These are phyloP conservation scores for Etheostoma perlongum DNA, from an alignment of 2,797 vertebrate genomes.

Conservation along the genomic window DNA sequence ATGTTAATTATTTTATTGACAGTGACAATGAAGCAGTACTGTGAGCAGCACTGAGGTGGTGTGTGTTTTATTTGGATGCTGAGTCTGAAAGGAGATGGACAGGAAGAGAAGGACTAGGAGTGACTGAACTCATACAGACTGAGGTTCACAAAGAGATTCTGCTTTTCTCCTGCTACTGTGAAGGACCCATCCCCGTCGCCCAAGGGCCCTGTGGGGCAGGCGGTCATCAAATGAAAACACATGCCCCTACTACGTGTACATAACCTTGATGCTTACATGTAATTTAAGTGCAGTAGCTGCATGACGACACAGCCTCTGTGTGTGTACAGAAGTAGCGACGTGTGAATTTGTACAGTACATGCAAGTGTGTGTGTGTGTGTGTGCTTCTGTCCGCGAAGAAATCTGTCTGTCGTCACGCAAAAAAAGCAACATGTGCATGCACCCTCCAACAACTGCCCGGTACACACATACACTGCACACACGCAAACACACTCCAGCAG, in stretches of 20 bases:
- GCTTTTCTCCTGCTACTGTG: slow-evolving; percentile 72
- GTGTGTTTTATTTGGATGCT: slow-evolving; percentile 61
- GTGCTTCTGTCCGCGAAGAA: slow-evolving; percentile 78
- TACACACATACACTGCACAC: slow-evolving; percentile 40
- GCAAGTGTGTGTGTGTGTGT: slow-evolving; percentile 84
- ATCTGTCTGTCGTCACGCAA: slow-evolving; percentile 73
- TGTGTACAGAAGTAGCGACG: slow-evolving; percentile 81
- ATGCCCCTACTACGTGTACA: slow-evolving; percentile 80
- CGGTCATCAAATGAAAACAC: slow-evolving; percentile 72
- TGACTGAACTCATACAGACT: slow-evolving; percentile 52
- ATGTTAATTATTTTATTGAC: slow-evolving; percentile 53
- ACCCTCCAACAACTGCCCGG: slow-evolving; percentile 72
- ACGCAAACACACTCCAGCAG: slow-evolving; percentile 64
- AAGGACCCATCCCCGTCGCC: slow-evolving; percentile 48
- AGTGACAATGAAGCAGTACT: slow-evolving; percentile 71
- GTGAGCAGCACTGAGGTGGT: slow-evolving; percentile 78
- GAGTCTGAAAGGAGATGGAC: slow-evolving; percentile 40
- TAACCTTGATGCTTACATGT: slow-evolving; percentile 84
- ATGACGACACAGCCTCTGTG: slow-evolving; percentile 85
- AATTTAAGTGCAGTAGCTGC: slow-evolving; percentile 85
- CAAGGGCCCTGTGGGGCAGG: slow-evolving; percentile 26
- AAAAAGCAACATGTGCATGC: slow-evolving; percentile 79
- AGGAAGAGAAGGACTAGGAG: slow-evolving; percentile 41
- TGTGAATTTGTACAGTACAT: slow-evolving; percentile 85
- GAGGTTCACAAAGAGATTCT: slow-evolving; percentile 52